A percentile compares a stretch with the other conserved stretches of the same genome.
Evolutionary conservation across 92 coral and sea anemone species (phyloP).

Genomic region (Parazoanthus darwini): DNA sequence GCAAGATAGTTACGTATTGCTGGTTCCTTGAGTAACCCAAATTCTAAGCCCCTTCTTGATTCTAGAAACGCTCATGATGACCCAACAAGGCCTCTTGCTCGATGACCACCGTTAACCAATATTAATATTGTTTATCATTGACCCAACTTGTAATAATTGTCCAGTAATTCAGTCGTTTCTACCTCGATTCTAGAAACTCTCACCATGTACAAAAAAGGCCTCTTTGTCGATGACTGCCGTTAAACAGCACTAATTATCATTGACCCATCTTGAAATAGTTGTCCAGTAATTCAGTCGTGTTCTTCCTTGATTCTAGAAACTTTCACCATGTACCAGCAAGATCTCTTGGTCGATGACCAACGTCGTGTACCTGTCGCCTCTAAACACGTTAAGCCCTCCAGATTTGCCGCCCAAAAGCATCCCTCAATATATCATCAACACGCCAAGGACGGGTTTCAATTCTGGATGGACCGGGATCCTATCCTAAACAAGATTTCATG

Average conservation of each 20-base stretch:
- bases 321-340: conserved; percentile 70
- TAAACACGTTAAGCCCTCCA: conserved; percentile 21
- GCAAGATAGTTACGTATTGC: too few relatives aligned
- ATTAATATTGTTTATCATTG: too few relatives aligned
- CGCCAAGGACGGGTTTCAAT: conserved; percentile 83
- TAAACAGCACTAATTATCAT: too few relatives aligned
- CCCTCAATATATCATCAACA: conserved; percentile 80
- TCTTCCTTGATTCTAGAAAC: conserved; percentile 47
- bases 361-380: neutral
- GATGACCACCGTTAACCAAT: too few relatives aligned
- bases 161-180: neutral
- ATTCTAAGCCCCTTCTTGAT: too few relatives aligned
- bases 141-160: neutral
- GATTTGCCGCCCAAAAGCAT: conserved; percentile 18
- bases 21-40: too few relatives aligned
- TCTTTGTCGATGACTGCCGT: conserved; percentile 18
- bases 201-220: conserved; percentile 66
- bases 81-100: too few relatives aligned
- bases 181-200: conserved; percentile 46
- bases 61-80: too few relatives aligned
- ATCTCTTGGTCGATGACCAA: conserved; percentile 28
- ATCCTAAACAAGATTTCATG: conserved; percentile 63
- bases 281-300: neutral
- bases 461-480: conserved; percentile 85
- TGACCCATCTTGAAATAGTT: neutral